Conservation (phyloP, 2,888 invertebrate species). For the Polydesmus complanatus region DNA sequence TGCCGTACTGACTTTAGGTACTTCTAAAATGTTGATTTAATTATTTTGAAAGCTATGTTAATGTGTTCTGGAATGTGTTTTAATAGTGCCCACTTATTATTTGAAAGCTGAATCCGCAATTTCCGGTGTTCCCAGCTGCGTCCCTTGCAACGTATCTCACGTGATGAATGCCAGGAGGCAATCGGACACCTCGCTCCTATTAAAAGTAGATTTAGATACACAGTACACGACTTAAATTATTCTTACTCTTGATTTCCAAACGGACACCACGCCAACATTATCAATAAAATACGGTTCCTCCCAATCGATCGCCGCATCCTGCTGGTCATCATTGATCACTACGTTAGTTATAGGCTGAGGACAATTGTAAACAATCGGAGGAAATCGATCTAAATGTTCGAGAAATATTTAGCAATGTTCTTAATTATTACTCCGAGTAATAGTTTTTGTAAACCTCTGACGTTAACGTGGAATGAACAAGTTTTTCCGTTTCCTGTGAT, state of each 20-base stretch:
- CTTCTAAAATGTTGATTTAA: neutral
- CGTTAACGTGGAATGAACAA: constrained; percentile 7
- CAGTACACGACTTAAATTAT: neutral
- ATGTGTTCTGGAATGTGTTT: neutral
- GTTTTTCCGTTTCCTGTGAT: neutral
- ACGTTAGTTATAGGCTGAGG: constrained; percentile 6
- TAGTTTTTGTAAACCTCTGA: neutral
- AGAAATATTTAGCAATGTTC: neutral
- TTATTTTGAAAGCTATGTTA: neutral
- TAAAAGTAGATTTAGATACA: neutral
- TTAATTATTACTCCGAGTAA: neutral
- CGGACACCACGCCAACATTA: constrained; percentile 6
- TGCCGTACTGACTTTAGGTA: neutral
- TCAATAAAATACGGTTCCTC: constrained; percentile 12
- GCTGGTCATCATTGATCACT: neutral
- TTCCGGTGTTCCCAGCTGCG: constrained; percentile 8
- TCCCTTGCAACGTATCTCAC: constrained; percentile 12
- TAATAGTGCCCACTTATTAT: neutral
- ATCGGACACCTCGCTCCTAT: constrained; percentile 5
- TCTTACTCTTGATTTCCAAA: constrained; percentile 13
- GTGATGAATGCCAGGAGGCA: constrained; percentile 12
- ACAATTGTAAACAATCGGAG: constrained; percentile 9
- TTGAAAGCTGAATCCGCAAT: constrained; percentile 8
- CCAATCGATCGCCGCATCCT: neutral
- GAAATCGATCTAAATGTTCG: neutral